Base-by-base conservation (phyloP, 53 echinoderm and acorn worm genomes). In the Holothuria scabra region DNA sequence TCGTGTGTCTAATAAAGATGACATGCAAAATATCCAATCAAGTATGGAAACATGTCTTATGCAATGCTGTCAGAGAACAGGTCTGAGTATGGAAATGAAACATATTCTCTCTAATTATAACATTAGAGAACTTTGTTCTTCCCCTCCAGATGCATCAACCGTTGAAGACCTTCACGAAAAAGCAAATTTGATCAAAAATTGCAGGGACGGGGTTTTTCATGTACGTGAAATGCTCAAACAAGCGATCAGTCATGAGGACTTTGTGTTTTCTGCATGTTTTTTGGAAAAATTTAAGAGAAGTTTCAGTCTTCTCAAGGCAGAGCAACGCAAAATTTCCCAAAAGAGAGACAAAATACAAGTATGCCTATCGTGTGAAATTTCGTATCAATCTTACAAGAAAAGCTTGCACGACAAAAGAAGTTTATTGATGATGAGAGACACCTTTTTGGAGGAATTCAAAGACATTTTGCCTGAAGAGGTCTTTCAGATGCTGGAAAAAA, bases 31-130 rank as follows among this genome's bases (percentile, higher is more conserved):
- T 0, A 76, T 56, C 7, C 11, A 76, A 76, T 28, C 12, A 16
- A 52, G 28, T 6, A 25, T 76, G 12, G 22, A 2, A n/a, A 26
- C 2, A 13, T 76, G 55, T 56, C 26, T 76, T 0, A 22, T 41
- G 3, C 25, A 76, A 76, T 9, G 46, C n/a, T 46, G 26, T 10
- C 5, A 56, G 22, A 28, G 25, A 5, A 76, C 76, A 25, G 29
- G 19, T 46, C 19, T 56, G 41, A 56, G 76, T 22, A 76, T 46
- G 28, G 76, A 76, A 25, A 56, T 76, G 55, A 76, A 76, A 29
- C 25, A 76, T 3, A 12, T 76, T 46, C 44, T 76, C 23, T 28
- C 1, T 25, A 41, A 46, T 21, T 16, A 56, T 0, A 76, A 56
- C 1, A 12, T 76, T 25, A 12, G 12, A 49, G 76, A 28, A 4